Evolutionary conservation across 2,797 vertebrate species (phyloP).

Genomic region (Percopsis omiscomaycus): DNA sequence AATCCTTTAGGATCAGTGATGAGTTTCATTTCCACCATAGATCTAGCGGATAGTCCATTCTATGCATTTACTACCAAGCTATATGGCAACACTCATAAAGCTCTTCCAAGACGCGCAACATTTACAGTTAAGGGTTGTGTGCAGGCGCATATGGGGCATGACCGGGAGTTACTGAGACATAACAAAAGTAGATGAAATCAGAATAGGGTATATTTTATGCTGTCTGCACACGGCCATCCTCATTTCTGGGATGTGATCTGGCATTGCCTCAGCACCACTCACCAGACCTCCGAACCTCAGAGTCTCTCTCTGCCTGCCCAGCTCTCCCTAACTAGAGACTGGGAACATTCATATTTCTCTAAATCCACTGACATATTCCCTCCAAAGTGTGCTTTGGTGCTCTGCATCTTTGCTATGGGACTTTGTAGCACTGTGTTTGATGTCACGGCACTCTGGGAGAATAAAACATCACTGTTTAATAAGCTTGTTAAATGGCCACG

Average conservation of each 20-base stretch:
- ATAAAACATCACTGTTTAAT: slow-evolving; percentile 43
- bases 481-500: slow-evolving; percentile 43
- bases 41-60: background rate
- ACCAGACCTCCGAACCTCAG: slow-evolving; percentile 8
- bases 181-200: slow-evolving; percentile 31
- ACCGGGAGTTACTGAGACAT: slow-evolving; percentile 17
- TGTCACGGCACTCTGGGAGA: slow-evolving; percentile 3
- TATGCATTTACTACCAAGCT: too few relatives aligned
- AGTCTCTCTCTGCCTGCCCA: background rate
- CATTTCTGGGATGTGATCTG: slow-evolving; percentile 41
- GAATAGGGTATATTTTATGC: slow-evolving; percentile 24
- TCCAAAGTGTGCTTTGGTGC: slow-evolving; percentile 13
- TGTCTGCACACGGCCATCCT: slow-evolving; percentile 25
- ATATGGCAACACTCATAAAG: background rate
- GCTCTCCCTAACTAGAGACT: background rate
- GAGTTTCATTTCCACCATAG: slow-evolving; percentile 22
- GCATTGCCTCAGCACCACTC: slow-evolving; percentile 31
- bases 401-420: background rate
- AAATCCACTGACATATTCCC: slow-evolving; percentile 22
- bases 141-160: slow-evolving; percentile 13
- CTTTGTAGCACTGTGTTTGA: background rate
- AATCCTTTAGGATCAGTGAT: background rate
- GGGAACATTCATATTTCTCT: slow-evolving; percentile 25
- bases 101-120: background rate
- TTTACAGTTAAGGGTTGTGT: slow-evolving; percentile 27